Evolutionary conservation across 1,140 invertebrate species (phyloP).

Genomic region (Carposina sasakii): DNA sequence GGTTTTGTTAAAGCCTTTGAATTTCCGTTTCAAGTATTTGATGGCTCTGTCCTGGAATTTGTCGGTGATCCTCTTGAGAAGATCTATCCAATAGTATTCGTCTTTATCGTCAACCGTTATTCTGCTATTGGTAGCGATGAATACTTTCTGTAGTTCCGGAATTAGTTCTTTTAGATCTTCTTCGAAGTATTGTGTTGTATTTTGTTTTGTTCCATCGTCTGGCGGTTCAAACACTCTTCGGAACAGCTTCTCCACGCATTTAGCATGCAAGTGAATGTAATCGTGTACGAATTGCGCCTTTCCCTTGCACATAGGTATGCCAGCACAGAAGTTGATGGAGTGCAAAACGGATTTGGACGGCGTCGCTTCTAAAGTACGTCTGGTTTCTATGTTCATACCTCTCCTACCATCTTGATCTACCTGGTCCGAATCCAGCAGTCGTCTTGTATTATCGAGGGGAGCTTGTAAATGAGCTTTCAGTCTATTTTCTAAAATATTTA

Average conservation of each 20-base stretch:
- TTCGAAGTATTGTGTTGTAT: conserved; percentile 21
- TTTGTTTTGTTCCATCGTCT: conserved; percentile 1
- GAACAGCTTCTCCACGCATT: conserved; percentile 28
- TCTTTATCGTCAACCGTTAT: conserved; percentile 23
- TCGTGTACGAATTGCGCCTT: conserved; percentile 43
- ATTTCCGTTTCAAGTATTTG: conserved; percentile 16
- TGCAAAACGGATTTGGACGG: conserved; percentile 20
- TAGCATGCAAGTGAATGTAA: conserved; percentile 33
- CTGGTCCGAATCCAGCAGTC: background rate
- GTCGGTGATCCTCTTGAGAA: conserved; percentile 44
- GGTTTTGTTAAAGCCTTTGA: conserved; percentile 11
- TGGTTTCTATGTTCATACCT: too few species aligned
- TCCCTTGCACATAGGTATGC: too few species aligned
- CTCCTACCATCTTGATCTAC: background rate
- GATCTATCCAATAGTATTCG: conserved; percentile 35
- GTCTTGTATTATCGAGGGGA: conserved; percentile 12
- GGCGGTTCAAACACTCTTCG: conserved; percentile 10
- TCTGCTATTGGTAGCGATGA: conserved; percentile 28
- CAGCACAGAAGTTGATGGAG: conserved; percentile 30
- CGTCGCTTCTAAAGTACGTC: background rate
- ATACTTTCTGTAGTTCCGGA: conserved; percentile 27
- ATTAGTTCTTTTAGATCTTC: conserved; percentile 32
- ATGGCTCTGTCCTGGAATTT: conserved; percentile 37
- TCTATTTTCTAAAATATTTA: conserved; percentile 13
- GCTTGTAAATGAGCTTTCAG: conserved; percentile 1